These are phyloP conservation scores for Silurus lanzhouensis DNA, from an alignment of 2,797 vertebrate genomes.

Conservation along the genomic window DNA sequence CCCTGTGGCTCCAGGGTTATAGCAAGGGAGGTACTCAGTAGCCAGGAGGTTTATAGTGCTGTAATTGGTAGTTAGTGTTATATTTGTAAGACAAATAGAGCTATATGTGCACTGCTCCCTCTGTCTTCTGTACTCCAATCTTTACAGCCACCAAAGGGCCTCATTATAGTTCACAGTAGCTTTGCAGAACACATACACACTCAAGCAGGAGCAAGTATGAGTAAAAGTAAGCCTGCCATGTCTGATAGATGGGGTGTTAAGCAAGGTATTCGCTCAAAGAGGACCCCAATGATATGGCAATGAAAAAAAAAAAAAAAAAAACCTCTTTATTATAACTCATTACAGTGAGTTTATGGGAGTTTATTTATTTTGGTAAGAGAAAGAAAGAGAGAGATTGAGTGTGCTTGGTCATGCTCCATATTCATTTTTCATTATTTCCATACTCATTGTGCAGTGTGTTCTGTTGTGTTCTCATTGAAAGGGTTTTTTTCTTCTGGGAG, in stretches of 20 bases:
- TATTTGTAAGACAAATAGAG: conserved; percentile 95
- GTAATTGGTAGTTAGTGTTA: conserved; percentile 95
- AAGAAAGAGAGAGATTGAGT: background rate
- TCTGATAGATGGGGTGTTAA: conserved; percentile 83
- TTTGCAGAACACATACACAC: conserved; percentile 68
- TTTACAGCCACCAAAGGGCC: conserved; percentile 91
- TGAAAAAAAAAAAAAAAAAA: conserved; percentile 48
- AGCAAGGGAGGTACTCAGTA: conserved; percentile 81
- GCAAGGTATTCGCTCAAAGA: conserved; percentile 53
- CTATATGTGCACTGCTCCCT: conserved; percentile 83
- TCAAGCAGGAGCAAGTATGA: conserved; percentile 43
- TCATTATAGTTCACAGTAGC: conserved; percentile 84
- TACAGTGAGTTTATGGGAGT: conserved; percentile 30
- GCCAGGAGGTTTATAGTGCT: conserved; percentile 90
- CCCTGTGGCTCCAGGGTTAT: conserved; percentile 80
- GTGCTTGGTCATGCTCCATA: conserved; percentile 25
- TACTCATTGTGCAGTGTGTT: conserved; percentile 6
- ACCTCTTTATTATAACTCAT: conserved; percentile 52
- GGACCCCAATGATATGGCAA: conserved; percentile 46
- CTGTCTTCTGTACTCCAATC: conserved; percentile 82
- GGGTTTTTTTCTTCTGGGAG: background rate
- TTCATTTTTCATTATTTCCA: background rate
- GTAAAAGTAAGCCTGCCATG: conserved; percentile 50
- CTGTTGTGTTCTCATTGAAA: background rate
- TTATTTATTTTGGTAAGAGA: background rate